Evolutionary conservation across 2,797 vertebrate species (phyloP).

Genomic region (Acanthurus tractus): DNA sequence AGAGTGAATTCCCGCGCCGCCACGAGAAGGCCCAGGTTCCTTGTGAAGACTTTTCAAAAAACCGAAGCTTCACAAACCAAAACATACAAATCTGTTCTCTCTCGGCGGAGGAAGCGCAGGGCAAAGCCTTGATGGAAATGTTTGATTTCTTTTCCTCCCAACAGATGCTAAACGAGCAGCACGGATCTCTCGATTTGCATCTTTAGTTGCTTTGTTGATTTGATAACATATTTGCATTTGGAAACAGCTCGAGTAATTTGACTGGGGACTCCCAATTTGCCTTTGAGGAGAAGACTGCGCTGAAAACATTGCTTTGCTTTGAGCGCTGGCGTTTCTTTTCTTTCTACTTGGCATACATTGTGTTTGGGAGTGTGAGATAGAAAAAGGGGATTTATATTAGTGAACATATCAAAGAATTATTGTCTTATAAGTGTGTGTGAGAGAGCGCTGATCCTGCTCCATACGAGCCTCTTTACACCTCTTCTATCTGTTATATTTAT

Average conservation of each 20-base stretch:
- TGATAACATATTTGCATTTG: constrained; percentile 84
- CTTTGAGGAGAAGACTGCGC: constrained; percentile 79
- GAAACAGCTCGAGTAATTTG: constrained; percentile 86
- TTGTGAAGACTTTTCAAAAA: constrained; percentile 51
- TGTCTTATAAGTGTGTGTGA: constrained; percentile 21
- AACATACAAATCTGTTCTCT: constrained; percentile 65
- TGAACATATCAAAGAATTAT: constrained; percentile 57
- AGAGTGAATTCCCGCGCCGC: constrained; percentile 46
- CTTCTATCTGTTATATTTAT: constrained; percentile 81
- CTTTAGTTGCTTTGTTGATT: constrained; percentile 84
- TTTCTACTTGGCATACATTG: constrained; percentile 47
- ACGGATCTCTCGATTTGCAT: constrained; percentile 78
- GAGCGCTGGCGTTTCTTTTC: constrained; percentile 50
- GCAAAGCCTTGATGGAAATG: constrained; percentile 79
- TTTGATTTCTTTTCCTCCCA: constrained; percentile 79
- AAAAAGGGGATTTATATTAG: constrained; percentile 30
- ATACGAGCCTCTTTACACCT: constrained; percentile 68
- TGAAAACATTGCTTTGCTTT: constrained; percentile 58
- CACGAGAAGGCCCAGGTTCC: constrained; percentile 32
- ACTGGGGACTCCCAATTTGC: constrained; percentile 86
- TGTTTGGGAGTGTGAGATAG: constrained; percentile 39
- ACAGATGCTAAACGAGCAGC: constrained; percentile 75
- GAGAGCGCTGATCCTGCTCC: constrained; percentile 80
- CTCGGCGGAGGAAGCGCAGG: constrained; percentile 60
- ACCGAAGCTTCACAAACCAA: constrained; percentile 65